Evolutionary conservation across 2,797 vertebrate species (phyloP).

Genomic region (Corythornis leucogaster): DNA sequence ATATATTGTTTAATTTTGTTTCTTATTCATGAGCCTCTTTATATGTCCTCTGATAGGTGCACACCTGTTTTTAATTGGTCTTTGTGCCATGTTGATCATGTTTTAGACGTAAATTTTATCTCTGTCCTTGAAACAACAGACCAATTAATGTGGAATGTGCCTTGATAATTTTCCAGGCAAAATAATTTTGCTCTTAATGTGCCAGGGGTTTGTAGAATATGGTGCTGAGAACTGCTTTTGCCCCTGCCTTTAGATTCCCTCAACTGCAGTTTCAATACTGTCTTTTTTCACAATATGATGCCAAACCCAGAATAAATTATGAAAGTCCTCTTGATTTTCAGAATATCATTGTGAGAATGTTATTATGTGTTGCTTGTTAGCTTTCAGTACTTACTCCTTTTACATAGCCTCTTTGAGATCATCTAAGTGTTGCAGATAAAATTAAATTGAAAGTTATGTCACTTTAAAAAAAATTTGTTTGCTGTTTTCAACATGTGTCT

Average conservation of each 20-base stretch:
- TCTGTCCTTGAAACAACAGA: neutral
- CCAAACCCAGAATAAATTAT: neutral
- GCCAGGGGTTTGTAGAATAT: neutral
- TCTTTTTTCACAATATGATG: neutral
- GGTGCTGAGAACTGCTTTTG: neutral
- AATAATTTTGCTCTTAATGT: neutral
- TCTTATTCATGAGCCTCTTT: neutral
- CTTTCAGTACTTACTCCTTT: neutral
- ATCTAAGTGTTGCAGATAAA: neutral
- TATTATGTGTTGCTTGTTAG: neutral
- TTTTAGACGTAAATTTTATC: neutral
- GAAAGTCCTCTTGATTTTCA: neutral
- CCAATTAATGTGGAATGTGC: neutral
- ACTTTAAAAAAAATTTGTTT: neutral
- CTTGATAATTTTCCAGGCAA: neutral
- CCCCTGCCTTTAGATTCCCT: neutral
- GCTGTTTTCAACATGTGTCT: neutral
- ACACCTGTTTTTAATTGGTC: neutral
- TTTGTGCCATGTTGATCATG: neutral
- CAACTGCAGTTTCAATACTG: neutral
- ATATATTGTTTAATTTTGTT: neutral
- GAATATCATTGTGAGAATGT: neutral
- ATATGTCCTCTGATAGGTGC: neutral
- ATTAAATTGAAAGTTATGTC: neutral
- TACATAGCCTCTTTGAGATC: neutral